Evolutionary conservation across 2,888 invertebrate species (phyloP), one percentile per base, ranked within the genome.

Genomic region (Eupithecia pulchellata): DNA sequence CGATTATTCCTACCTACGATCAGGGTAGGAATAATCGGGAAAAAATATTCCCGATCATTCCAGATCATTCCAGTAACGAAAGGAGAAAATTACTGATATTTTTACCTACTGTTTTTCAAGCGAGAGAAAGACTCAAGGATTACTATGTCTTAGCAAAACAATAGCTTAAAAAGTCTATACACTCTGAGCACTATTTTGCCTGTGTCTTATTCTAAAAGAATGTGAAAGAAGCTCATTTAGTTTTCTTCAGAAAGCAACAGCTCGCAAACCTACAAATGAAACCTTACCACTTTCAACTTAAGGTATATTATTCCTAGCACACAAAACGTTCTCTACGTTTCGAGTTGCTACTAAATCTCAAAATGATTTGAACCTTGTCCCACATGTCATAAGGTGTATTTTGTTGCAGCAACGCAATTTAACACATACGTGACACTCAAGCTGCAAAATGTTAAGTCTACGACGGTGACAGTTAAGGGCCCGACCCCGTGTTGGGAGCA

Each of bases 361-460:
- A 11, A 66, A 36, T 58, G 58, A 58, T 64, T 69, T 61, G 60
- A 66, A 69, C 64, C 69, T 55, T 73, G 65, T 47, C 0, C 1
- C 0, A 32, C 29, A 61, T 55, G 4, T 67, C 11, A 73, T 76
- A 77, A 67, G 55, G 70, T 72, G 30, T 77, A 64, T 77, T 75
- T 78, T 84, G 81, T 85, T 94, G 81, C 96, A 97, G 96, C 97
- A 95, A 96, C 97, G 91, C 98, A 98, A 94, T 98, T 97, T 95
- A 98, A 98, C 95, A 97, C 98, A 81, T 99, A 99, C 95, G 98
- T 98, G 91, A 98, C 98, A 81, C 96, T 99, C 86, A 99, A 99
- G 93, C 96, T 99, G 81, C 99, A 99, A 95, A 99, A 98, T 96
- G 99, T 99, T 89, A 99, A 99, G 95, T 98, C 99, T 77, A 99